A percentile compares a stretch with the other conserved stretches of the same genome.
Evolutionary conservation across 2,888 invertebrate genomes (phyloP).

Genomic region (Shargacucullia verbasci): DNA sequence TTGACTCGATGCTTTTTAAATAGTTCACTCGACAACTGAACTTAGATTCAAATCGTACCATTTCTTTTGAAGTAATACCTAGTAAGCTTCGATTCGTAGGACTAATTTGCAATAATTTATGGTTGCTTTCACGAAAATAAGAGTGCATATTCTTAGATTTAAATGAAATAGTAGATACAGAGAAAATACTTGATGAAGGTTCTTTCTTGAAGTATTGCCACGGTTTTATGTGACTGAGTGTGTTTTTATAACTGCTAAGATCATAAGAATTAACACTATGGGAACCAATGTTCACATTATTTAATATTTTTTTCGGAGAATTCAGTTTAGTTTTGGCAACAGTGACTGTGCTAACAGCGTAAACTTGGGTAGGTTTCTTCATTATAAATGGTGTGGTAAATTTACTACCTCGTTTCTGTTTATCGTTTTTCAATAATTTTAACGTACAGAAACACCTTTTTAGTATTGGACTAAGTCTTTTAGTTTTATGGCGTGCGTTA

Average conservation of each 20-base stretch:
- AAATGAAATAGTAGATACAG: slow-evolving; percentile 29
- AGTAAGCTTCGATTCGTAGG: slow-evolving; percentile 11
- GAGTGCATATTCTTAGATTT: slow-evolving; percentile 20
- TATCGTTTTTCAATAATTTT: slow-evolving; percentile 19
- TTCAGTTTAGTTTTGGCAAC: slow-evolving; percentile 8
- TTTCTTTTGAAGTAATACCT: slow-evolving; percentile 17
- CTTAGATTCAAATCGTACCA: slow-evolving; percentile 33
- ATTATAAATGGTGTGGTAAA: slow-evolving; percentile 8
- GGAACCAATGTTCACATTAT: slow-evolving; percentile 2
- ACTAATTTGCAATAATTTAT: slow-evolving; percentile 12
- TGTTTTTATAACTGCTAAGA: slow-evolving; percentile 6
- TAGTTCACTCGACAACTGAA: slow-evolving; percentile 21
- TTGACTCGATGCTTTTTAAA: slow-evolving; percentile 5
- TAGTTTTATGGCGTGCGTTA: not conserved
- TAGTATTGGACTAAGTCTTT: not conserved
- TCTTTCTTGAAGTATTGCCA: slow-evolving; percentile 20
- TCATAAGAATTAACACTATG: slow-evolving; percentile 6
- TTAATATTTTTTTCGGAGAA: slow-evolving; percentile 16
- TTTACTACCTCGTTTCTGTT: slow-evolving; percentile 8
- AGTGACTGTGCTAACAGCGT: slow-evolving; percentile 23
- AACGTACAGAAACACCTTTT: slow-evolving; percentile 17
- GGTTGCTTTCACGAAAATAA: slow-evolving; percentile 15
- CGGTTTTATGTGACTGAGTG: slow-evolving; percentile 11
- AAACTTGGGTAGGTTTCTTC: slow-evolving; percentile 16
- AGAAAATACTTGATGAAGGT: slow-evolving; percentile 11